Conservation (phyloP, 2,888 invertebrate genomes). For the Athalia cordata region DNA sequence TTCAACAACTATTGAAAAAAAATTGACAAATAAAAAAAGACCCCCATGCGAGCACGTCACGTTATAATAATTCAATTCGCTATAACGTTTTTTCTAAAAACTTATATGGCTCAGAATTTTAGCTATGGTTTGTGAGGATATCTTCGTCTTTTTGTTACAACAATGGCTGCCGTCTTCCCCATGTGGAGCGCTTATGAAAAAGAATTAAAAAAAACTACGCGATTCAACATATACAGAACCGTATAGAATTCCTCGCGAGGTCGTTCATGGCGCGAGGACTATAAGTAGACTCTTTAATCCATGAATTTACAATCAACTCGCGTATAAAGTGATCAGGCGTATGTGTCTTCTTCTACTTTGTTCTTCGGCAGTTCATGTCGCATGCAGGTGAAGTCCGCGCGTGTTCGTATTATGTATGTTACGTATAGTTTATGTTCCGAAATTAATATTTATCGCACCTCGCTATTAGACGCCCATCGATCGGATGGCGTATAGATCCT, state of each 20-base stretch:
- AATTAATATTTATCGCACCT: constrained; percentile 37
- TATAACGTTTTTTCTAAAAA: neutral
- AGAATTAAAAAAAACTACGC: neutral
- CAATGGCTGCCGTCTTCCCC: no score
- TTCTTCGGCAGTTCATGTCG: neutral
- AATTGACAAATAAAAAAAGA: neutral
- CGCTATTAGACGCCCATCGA: neutral
- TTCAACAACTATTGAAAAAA: no score
- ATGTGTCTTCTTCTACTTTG: constrained; percentile 13
- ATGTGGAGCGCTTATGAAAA: no score
- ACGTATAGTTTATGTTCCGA: constrained; percentile 9
- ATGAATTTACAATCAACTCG: constrained; percentile 21
- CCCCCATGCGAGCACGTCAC: constrained; percentile 8
- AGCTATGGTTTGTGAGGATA: neutral
- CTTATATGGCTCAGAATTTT: neutral
- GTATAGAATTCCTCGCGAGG: constrained; percentile 12
- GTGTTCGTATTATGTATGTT: neutral
- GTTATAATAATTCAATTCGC: neutral
- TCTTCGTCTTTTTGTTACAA: no score
- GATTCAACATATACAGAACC: neutral
- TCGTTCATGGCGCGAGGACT: neutral
- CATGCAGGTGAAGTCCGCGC: constrained; percentile 17
- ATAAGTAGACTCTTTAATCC: constrained; percentile 3
- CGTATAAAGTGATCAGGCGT: constrained; percentile 26
- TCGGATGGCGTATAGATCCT: neutral